Conservation (phyloP, 2,113 vertebrate species). For the Seriola aureovittata region DNA sequence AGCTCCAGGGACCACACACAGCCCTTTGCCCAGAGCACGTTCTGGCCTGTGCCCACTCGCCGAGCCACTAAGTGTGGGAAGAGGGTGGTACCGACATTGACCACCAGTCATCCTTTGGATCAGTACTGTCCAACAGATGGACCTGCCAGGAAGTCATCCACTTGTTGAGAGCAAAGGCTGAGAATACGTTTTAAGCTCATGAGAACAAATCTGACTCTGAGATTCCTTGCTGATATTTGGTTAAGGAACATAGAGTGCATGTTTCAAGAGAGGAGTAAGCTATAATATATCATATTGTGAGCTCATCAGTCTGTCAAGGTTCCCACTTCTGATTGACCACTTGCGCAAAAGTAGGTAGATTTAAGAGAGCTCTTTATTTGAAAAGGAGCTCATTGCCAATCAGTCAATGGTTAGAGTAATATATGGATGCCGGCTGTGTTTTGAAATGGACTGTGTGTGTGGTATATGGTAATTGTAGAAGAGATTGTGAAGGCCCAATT, state of each 20-base stretch:
- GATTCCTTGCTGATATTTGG: slow-evolving; percentile 9
- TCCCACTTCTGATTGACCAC: slow-evolving; percentile 46
- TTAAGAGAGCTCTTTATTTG: slow-evolving; percentile 59
- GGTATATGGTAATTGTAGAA: slow-evolving; percentile 68
- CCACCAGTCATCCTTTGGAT: slow-evolving; percentile 53
- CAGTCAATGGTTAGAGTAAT: slow-evolving; percentile 54
- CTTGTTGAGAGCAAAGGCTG: slow-evolving; percentile 19
- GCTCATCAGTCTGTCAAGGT: slow-evolving; percentile 48
- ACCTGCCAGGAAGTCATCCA: slow-evolving; percentile 35
- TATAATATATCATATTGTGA: slow-evolving; percentile 48
- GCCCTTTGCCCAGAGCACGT: slow-evolving; percentile 52
- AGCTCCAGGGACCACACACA: slow-evolving; percentile 78
- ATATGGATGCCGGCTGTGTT: slow-evolving; percentile 49
- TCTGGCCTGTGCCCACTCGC: slow-evolving; percentile 58
- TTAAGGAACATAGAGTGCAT: slow-evolving; percentile 10
- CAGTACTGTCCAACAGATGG: slow-evolving; percentile 25
- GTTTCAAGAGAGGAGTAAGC: slow-evolving; percentile 23
- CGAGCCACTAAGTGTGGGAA: slow-evolving; percentile 55
- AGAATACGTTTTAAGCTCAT: slow-evolving; percentile 10
- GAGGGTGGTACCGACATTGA: slow-evolving; percentile 40
- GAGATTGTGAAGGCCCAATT: slow-evolving; percentile 46
- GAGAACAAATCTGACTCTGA: slow-evolving; percentile 28
- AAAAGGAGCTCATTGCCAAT: slow-evolving; percentile 58
- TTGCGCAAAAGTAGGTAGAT: slow-evolving; percentile 60
- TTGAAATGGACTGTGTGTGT: slow-evolving; percentile 65